Evolutionary conservation across 2,113 vertebrate genomes (phyloP).

Genomic region (Pheucticus melanocephalus): DNA sequence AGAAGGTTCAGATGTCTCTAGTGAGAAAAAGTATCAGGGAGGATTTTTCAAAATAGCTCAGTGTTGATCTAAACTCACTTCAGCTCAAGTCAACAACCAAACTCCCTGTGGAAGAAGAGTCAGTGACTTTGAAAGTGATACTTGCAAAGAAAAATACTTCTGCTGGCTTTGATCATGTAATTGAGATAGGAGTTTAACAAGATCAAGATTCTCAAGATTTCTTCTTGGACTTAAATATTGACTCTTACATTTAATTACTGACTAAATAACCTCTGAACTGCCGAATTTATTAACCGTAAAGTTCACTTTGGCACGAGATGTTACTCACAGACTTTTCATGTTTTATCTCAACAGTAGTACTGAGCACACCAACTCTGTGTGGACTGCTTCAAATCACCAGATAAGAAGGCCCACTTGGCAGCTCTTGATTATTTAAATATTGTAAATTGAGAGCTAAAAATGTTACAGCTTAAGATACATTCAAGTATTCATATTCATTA

Average conservation of each 20-base stretch:
- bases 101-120: constrained; percentile 45
- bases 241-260: constrained; percentile 45
- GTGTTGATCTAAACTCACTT: constrained; percentile 45
- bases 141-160: constrained; percentile 35
- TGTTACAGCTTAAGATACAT: neutral
- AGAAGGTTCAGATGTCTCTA: neutral
- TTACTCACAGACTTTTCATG: neutral
- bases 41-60: constrained; percentile 27
- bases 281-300: constrained; percentile 13
- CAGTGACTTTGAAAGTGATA: constrained; percentile 58
- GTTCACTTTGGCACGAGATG: neutral
- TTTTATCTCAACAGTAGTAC: neutral
- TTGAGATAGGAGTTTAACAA: constrained; percentile 37
- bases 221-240: constrained; percentile 51
- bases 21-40: constrained; percentile 29
- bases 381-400: neutral
- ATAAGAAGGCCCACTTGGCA: neutral
- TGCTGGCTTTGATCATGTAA: constrained; percentile 36
- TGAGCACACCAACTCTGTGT: neutral
- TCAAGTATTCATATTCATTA: neutral
- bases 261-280: constrained; percentile 18
- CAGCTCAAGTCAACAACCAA: constrained; percentile 40
- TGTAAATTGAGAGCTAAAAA: neutral
- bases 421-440: neutral
- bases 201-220: constrained; percentile 44